These are phyloP conservation scores for Amia ocellicauda DNA, from an alignment of 2,113 vertebrate species.

Conservation along the genomic window DNA sequence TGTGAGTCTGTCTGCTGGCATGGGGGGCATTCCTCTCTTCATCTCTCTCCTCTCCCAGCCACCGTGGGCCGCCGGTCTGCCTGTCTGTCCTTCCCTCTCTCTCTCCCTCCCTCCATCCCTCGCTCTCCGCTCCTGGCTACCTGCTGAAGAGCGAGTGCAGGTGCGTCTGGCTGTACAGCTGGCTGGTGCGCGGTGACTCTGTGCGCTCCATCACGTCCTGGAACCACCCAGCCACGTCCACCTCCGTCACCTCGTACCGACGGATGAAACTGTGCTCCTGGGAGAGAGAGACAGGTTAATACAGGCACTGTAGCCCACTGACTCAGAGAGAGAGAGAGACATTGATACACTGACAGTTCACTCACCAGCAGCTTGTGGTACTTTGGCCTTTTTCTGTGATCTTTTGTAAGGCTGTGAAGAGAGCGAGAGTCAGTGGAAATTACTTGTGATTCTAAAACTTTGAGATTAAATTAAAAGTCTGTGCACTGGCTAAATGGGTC, in stretches of 20 bases:
- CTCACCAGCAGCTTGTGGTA: slow-evolving; percentile 92
- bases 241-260: slow-evolving; percentile 84
- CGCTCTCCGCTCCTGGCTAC: slow-evolving; percentile 64
- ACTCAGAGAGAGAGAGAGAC: neutral
- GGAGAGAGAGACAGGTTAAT: neutral
- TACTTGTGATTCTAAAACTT: slow-evolving; percentile 3
- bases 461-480: neutral
- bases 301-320: no score
- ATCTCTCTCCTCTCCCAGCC: slow-evolving; percentile 1
- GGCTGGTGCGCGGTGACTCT: slow-evolving; percentile 86
- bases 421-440: neutral
- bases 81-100: slow-evolving; percentile 10
- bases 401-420: slow-evolving; percentile 87
- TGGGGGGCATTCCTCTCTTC: no score
- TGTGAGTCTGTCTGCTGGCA: slow-evolving; percentile 1
- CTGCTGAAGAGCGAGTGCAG: slow-evolving; percentile 91
- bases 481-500: neutral
- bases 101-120: slow-evolving; percentile 2
- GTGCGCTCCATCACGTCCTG: slow-evolving; percentile 92
- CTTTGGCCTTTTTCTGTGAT: slow-evolving; percentile 99
- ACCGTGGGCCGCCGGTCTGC: slow-evolving; percentile 1
- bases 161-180: slow-evolving; percentile 85
- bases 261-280: slow-evolving; percentile 92
- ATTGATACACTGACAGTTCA: slow-evolving; percentile 9
- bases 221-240: slow-evolving; percentile 94